These are phyloP conservation scores for Crenichthys baileyi DNA, from an alignment of 2,797 vertebrate genomes.

Conservation along the genomic window DNA sequence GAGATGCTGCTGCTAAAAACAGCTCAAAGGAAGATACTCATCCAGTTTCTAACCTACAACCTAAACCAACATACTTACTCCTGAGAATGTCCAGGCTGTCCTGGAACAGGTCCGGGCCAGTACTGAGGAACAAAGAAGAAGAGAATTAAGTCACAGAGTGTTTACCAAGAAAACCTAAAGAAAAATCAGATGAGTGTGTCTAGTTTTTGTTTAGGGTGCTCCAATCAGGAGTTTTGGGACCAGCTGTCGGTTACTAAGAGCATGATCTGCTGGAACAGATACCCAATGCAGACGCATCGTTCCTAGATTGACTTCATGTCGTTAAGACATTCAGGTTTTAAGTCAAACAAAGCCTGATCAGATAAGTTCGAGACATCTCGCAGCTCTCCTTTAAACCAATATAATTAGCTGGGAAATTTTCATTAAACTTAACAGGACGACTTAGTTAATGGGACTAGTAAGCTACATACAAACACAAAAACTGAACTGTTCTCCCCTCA, in stretches of 20 bases:
- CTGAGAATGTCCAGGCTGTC: constrained; percentile 97
- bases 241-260: background rate
- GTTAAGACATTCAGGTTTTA: background rate
- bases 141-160: constrained; percentile 25
- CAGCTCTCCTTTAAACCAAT: background rate
- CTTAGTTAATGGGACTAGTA: background rate
- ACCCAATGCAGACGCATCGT: background rate
- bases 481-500: background rate
- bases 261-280: background rate
- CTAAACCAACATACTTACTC: constrained; percentile 85
- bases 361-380: background rate
- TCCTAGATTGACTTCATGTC: background rate
- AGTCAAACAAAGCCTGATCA: background rate
- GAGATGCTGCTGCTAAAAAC: background rate
- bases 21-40: background rate
- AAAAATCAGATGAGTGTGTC: constrained; percentile 31
- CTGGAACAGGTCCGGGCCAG: constrained; percentile 92
- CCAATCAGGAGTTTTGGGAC: background rate
- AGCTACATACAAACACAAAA: background rate
- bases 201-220: constrained; percentile 1
- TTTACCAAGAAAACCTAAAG: constrained; percentile 9
- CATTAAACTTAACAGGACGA: background rate
- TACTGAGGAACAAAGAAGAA: constrained; percentile 78
- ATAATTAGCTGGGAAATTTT: background rate
- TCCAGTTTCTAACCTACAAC: background rate